These are phyloP conservation scores for Phyllotreta cruciferae DNA, from an alignment of 2,888 invertebrate genomes.

Conservation along the genomic window DNA sequence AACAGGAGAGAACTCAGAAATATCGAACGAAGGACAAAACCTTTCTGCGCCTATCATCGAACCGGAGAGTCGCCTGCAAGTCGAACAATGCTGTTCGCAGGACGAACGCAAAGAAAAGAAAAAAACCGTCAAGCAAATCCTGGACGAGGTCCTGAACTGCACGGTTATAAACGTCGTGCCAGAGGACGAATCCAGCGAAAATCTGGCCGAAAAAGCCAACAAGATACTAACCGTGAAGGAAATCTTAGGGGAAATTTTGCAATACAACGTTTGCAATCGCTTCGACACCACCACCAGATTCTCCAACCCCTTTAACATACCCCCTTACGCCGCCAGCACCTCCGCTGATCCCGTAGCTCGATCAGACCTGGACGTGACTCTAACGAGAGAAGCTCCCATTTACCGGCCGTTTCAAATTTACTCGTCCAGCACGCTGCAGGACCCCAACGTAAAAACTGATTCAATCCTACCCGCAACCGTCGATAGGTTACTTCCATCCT, in stretches of 20 bases:
- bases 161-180: conserved; percentile 13
- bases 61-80: too few species aligned
- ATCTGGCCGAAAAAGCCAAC: neutral
- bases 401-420: conserved; percentile 10
- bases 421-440: conserved; percentile 1
- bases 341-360: neutral
- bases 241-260: conserved; percentile 34
- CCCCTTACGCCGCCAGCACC: conserved; percentile 15
- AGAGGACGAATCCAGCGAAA: neutral
- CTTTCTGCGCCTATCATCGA: too few species aligned
- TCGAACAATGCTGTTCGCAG: too few species aligned
- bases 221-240: conserved; percentile 34
- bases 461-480: conserved; percentile 13
- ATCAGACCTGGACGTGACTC: conserved; percentile 1
- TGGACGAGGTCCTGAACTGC: conserved; percentile 34
- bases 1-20: too few species aligned
- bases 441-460: neutral
- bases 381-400: neutral
- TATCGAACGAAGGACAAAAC: too few species aligned
- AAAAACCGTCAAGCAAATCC: conserved; percentile 32
- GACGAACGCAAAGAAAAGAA: neutral
- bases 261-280: conserved; percentile 27
- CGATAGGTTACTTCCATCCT: conserved; percentile 49
- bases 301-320: neutral
- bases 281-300: neutral